Conservation (phyloP, 2,113 vertebrate species). For the Epinephelus lanceolatus region DNA sequence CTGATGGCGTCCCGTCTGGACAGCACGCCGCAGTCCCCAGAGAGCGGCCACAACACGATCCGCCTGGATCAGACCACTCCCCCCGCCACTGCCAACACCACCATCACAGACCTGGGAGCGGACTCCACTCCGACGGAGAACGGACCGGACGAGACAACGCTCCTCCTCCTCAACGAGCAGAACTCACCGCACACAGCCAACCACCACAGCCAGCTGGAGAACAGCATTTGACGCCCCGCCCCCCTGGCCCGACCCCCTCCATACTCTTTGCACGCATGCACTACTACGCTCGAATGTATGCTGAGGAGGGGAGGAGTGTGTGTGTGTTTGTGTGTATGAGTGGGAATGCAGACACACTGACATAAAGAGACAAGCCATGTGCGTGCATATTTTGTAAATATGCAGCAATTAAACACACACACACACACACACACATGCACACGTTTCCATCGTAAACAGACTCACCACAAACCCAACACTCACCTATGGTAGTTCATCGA, state of each 20-base stretch:
- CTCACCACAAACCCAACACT: neutral
- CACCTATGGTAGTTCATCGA: neutral
- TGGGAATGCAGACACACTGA: constrained; percentile 14
- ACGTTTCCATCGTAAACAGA: neutral
- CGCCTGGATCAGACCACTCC: constrained; percentile 57
- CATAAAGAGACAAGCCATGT: constrained; percentile 53
- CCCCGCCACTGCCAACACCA: constrained; percentile 28
- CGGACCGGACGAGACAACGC: constrained; percentile 90
- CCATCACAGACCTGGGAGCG: constrained; percentile 34
- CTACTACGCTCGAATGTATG: constrained; percentile 41
- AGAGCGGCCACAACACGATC: constrained; percentile 77
- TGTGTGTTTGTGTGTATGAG: constrained; percentile 10
- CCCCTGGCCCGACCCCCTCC: neutral
- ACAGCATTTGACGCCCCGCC: constrained; percentile 72
- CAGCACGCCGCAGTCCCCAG: constrained; percentile 91
- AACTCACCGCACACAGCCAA: constrained; percentile 86
- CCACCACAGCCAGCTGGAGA: constrained; percentile 81
- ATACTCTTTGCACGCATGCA: constrained; percentile 43
- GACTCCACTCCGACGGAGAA: constrained; percentile 59
- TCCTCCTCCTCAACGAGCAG: constrained; percentile 92
- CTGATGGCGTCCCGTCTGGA: constrained; percentile 92
- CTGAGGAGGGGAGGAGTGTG: constrained; percentile 26
- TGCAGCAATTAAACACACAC: constrained; percentile 34
- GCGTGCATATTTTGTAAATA: constrained; percentile 54
- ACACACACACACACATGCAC: neutral